Conservation (phyloP, 2,797 vertebrate genomes). For the Heteromormyrus szaboi region DNA sequence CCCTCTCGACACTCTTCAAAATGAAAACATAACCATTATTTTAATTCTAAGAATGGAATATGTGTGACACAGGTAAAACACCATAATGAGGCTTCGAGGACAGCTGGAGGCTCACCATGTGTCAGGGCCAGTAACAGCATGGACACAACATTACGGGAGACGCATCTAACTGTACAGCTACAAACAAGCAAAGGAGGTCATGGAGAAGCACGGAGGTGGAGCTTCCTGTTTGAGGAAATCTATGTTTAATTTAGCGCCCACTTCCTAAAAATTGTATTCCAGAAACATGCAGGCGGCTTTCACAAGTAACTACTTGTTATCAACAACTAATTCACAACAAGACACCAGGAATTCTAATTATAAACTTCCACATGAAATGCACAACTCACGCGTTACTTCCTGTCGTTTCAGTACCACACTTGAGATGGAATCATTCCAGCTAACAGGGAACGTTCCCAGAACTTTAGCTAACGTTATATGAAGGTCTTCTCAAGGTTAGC, state of each 20-base stretch:
- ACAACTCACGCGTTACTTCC: neutral
- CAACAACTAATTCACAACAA: neutral
- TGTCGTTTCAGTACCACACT: neutral
- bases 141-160: neutral
- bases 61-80: neutral
- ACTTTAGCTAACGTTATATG: neutral
- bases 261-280: neutral
- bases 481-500: neutral
- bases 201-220: constrained; percentile 9
- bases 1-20: neutral
- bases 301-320: neutral
- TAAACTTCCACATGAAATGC: neutral
- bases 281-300: neutral
- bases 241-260: constrained; percentile 21
- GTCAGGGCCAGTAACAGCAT: neutral
- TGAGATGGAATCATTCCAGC: neutral
- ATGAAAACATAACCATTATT: neutral
- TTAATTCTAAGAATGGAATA: neutral
- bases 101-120: neutral
- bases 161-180: neutral
- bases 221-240: constrained; percentile 34
- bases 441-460: neutral
- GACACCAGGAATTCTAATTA: neutral
- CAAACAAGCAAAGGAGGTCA: constrained; percentile 21
- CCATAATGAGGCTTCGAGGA: neutral